Conservation (phyloP, 2,888 invertebrate species). For the Sisyra nigra region DNA sequence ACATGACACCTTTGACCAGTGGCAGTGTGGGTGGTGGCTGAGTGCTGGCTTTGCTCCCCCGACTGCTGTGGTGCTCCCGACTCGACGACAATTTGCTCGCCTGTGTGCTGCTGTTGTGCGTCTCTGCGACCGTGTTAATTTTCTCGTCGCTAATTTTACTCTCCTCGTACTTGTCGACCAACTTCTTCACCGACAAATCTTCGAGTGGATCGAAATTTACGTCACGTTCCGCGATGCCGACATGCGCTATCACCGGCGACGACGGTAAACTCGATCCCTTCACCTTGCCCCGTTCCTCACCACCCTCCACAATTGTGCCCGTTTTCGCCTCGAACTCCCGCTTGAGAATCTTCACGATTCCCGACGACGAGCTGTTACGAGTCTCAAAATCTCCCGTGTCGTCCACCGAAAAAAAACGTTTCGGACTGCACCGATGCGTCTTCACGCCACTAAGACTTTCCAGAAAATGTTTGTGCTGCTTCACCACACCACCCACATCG, state of each 20-base stretch:
- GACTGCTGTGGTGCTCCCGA: slow-evolving; percentile 10
- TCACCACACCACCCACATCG: slow-evolving; percentile 19
- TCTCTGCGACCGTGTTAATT: slow-evolving; percentile 6
- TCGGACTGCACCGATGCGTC: slow-evolving; percentile 15
- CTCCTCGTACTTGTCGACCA: slow-evolving; percentile 63
- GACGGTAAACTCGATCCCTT: slow-evolving; percentile 39
- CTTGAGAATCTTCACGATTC: slow-evolving; percentile 72
- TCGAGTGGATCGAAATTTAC: slow-evolving; percentile 25
- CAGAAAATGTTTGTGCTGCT: slow-evolving; percentile 32
- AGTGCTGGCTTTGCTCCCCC: too few species aligned
- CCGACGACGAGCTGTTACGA: slow-evolving; percentile 26
- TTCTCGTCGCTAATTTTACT: slow-evolving; percentile 8
- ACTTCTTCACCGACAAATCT: slow-evolving; percentile 54
- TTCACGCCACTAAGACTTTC: slow-evolving; percentile 29
- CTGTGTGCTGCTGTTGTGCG: slow-evolving; percentile 5
- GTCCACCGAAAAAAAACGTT: slow-evolving; percentile 23
- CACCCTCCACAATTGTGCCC: slow-evolving; percentile 11
- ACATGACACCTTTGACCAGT: too few species aligned
- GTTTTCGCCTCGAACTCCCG: slow-evolving; percentile 77
- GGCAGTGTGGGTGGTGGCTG: too few species aligned
- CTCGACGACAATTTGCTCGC: slow-evolving; percentile 6
- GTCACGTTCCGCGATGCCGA: slow-evolving; percentile 18
- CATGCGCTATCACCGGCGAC: slow-evolving; percentile 45
- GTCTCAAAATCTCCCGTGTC: slow-evolving; percentile 24
- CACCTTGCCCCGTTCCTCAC: slow-evolving; percentile 18